Conservation (phyloP, 2,888 invertebrate genomes). For the Heliconius erato region DNA sequence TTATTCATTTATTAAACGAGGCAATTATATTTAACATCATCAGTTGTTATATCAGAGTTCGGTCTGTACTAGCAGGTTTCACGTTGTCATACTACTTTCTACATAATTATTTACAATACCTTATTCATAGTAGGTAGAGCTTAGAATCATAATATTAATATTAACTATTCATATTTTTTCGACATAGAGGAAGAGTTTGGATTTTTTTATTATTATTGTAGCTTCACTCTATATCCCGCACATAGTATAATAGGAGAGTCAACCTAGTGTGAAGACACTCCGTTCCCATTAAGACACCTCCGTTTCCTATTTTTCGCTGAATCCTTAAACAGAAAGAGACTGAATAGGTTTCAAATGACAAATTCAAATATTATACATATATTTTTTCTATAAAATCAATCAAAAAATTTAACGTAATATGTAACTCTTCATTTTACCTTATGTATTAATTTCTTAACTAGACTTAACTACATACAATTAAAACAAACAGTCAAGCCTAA, state of each 20-base stretch:
- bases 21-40: slow-evolving; percentile 17
- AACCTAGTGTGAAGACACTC: no score
- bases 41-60: slow-evolving; percentile 22
- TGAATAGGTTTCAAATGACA: no score
- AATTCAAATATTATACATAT: no score
- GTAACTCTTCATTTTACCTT: background rate
- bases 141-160: background rate
- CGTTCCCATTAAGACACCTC: no score
- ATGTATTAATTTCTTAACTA: background rate
- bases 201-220: no score
- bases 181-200: background rate
- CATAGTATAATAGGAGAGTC: no score
- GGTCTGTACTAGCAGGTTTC: slow-evolving; percentile 20
- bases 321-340: no score
- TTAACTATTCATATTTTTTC: background rate
- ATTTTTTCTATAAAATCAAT: no score
- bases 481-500: slow-evolving; percentile 1
- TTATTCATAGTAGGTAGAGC: slow-evolving; percentile 31
- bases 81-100: slow-evolving; percentile 82
- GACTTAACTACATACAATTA: background rate
- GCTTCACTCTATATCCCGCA: no score
- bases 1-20: background rate
- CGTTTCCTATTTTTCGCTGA: no score
- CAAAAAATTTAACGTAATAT: no score
- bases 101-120: slow-evolving; percentile 75